Percentiles rank a stretch among this genome's conserved stretches.
phyloP scores from a whole-genome alignment of 1,140 invertebrate species.

The Phymorhynchus buccinoides region DNA sequence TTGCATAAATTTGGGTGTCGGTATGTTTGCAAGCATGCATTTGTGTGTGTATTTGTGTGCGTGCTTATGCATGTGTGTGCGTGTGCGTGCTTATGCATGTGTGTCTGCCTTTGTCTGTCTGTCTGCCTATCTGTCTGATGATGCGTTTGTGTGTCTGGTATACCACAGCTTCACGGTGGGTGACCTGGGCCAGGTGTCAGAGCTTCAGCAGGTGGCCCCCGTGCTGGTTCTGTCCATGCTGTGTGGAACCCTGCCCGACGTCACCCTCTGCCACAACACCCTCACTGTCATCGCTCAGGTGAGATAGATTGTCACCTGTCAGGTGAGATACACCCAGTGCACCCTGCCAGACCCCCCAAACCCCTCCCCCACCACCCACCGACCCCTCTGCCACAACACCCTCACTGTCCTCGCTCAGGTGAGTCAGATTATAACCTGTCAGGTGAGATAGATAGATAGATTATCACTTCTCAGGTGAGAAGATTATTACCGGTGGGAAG shows the following conservation, averaged over 20 bases:
- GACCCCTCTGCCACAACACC: slow-evolving; percentile 73
- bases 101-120: too few relatives aligned
- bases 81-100: too few relatives aligned
- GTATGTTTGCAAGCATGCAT: too few relatives aligned
- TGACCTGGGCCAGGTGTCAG: slow-evolving; percentile 56
- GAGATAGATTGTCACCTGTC: background rate
- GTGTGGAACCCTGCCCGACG: slow-evolving; percentile 77
- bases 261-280: slow-evolving; percentile 74
- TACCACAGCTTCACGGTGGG: slow-evolving; percentile 53
- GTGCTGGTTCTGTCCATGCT: slow-evolving; percentile 83
- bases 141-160: background rate
- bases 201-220: slow-evolving; percentile 73
- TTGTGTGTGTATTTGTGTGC: too few relatives aligned
- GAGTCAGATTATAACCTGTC: too few relatives aligned
- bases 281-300: slow-evolving; percentile 80
- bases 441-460: too few relatives aligned
- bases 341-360: background rate
- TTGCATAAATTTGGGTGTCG: too few relatives aligned
- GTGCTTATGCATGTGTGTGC: too few relatives aligned
- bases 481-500: too few relatives aligned
- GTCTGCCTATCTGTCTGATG: too few relatives aligned
- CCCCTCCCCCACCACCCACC: background rate
- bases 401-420: slow-evolving; percentile 80
- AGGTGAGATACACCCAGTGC: background rate
- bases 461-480: too few relatives aligned